phyloP scores from a whole-genome alignment of 2,113 vertebrate species.

The Puma concolor region DNA sequence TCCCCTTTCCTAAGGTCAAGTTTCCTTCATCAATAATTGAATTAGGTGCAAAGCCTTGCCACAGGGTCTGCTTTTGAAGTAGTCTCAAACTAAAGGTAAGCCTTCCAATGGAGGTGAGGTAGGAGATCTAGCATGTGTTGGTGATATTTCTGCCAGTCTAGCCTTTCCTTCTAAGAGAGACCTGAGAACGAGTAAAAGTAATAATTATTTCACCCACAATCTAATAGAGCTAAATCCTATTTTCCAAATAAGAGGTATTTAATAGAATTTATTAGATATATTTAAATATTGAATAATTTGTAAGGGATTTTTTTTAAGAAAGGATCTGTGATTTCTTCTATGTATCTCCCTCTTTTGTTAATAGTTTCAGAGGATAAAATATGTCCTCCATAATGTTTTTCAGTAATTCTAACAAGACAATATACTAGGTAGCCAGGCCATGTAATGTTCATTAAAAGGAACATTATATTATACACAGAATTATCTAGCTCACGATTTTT shows the following conservation, averaged over 20 bases:
- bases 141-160: neutral
- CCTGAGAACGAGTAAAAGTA: neutral
- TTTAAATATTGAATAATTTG: neutral
- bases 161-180: neutral
- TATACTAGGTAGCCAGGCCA: neutral
- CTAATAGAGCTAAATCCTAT: neutral
- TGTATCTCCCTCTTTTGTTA: neutral
- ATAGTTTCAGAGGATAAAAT: neutral
- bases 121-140: neutral
- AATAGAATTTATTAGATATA: neutral
- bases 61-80: neutral
- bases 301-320: neutral
- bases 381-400: neutral
- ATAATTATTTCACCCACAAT: neutral
- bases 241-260: neutral
- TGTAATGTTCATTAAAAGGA: neutral
- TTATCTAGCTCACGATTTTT: neutral
- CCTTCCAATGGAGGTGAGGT: fast-evolving
- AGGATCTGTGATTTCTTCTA: neutral
- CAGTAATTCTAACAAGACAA: neutral
- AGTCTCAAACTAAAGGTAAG: neutral
- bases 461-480: neutral
- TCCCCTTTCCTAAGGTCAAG: neutral
- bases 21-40: neutral
- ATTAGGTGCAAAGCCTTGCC: neutral